Base-by-base conservation (phyloP, 1,140 invertebrate genomes). In the Pseudomyrmex gracilis region DNA sequence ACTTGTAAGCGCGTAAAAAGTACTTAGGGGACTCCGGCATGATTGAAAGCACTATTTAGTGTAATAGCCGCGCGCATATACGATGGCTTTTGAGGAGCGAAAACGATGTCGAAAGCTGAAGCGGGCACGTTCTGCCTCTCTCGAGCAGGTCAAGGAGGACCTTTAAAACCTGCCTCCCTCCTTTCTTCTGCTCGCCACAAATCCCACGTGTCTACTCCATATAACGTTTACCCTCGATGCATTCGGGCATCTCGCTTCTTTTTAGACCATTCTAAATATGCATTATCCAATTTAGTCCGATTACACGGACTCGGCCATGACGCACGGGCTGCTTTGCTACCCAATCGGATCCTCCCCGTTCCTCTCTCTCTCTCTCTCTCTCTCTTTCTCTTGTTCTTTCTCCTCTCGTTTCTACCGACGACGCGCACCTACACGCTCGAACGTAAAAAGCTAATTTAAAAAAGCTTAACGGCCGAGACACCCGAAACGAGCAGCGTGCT, bases 241-340 rank as follows among this genome's bases (percentile, higher is more conserved):
- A 60, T 70, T 84, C 66, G 64, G 53, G 53, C 55, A 64, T 78
- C 63, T 77, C 51, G 51, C 53, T 49, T 82, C 77, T 85, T 74
- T 76, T 86, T 84, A 82, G 77, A 49, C 71, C 80, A 84, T 91
- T 90, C 89, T 89, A 92, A 92, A 92, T 90, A 90, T 86, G 85
- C 88, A 90, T 93, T 92, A 90, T 90, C 89, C 91, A 92, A 93
- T 92, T 92, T 93, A 90, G 85, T 87, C 87, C 90, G 89, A 93
- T 93, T 92, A 92, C 91, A 93, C 91, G 90, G 89, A 61, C 78
- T 34, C 85, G 76, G 83, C 55, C 77, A 80, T 80, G 78, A 73
- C 83, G 83, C 80, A 87, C 22, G 85, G 82, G 84, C 84, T 85
- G 34, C 34, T 34, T 57, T 80, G 87, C 84, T 88, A 87, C 85